These are phyloP conservation scores for Formicarius rufipectus DNA, from an alignment of 2,113 vertebrate genomes.

Conservation along the genomic window DNA sequence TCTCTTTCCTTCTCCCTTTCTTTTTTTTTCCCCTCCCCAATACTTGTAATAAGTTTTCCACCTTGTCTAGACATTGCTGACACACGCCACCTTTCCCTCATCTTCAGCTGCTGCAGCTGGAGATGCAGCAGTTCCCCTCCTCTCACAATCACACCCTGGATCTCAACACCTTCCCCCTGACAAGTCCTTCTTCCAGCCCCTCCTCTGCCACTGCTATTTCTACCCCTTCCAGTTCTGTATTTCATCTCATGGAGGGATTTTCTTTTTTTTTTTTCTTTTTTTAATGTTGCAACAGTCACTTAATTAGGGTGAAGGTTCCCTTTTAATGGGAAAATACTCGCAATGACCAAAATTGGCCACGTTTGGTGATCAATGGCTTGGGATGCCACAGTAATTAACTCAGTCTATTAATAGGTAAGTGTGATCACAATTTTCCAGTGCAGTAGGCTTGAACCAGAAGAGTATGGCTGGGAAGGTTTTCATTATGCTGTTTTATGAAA, in stretches of 20 bases:
- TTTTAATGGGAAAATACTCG: background rate
- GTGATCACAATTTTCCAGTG: background rate
- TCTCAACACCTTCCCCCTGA: background rate
- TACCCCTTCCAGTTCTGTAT: background rate
- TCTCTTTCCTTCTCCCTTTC: background rate
- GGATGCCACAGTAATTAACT: background rate
- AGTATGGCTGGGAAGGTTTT: background rate
- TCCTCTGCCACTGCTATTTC: background rate
- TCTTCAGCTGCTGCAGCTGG: background rate
- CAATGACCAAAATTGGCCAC: background rate
- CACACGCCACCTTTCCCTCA: background rate
- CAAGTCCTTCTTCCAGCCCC: background rate
- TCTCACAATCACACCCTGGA: background rate
- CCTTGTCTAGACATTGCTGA: constrained; percentile 37
- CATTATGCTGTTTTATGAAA: background rate
- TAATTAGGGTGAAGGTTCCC: background rate
- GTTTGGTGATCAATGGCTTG: background rate
- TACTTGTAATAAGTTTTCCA: background rate
- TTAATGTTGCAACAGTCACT: background rate
- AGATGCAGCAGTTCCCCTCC: background rate
- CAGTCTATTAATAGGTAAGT: background rate
- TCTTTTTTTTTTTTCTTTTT: background rate
- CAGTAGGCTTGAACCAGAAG: background rate
- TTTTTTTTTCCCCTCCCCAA: background rate
- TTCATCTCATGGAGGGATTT: background rate